phyloP scores from a whole-genome alignment of 2,113 vertebrate species.

The Maccullochella peelii region DNA sequence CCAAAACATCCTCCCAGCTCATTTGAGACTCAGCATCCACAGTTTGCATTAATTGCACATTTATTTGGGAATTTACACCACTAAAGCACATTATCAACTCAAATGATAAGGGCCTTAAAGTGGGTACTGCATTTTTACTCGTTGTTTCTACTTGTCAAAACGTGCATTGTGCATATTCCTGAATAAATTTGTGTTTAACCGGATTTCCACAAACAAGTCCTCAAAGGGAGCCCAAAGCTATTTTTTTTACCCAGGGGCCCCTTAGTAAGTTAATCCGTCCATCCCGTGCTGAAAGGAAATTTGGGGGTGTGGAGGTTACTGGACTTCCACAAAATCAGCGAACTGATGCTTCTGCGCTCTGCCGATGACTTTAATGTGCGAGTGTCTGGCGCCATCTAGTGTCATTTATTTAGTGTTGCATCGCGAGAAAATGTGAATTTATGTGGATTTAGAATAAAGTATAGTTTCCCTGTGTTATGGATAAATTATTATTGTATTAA shows the following conservation, averaged over 20 bases:
- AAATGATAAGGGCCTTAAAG: background rate
- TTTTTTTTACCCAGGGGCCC: background rate
- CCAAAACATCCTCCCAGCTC: background rate
- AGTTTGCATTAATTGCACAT: too few relatives aligned
- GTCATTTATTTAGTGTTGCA: background rate
- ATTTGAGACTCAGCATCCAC: background rate
- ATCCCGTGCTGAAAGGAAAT: background rate
- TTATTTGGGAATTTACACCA: background rate
- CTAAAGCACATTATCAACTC: background rate
- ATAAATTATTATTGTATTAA: background rate
- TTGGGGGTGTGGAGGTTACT: background rate
- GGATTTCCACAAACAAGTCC: background rate
- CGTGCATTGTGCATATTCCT: too few relatives aligned
- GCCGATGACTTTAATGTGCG: background rate
- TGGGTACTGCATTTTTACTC: background rate
- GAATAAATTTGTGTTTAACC: background rate
- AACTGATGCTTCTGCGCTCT: background rate
- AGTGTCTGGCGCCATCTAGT: slow-evolving; percentile 57
- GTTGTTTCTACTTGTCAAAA: background rate
- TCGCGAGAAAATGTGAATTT: background rate
- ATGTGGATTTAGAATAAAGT: background rate
- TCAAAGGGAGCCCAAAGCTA: background rate
- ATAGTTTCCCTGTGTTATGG: background rate
- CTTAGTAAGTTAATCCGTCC: background rate
- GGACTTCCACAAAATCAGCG: background rate